Percentiles rank a stretch among this genome's conserved stretches.
phyloP scores from a whole-genome alignment of 2,888 invertebrate species.

The Villa cingulata region DNA sequence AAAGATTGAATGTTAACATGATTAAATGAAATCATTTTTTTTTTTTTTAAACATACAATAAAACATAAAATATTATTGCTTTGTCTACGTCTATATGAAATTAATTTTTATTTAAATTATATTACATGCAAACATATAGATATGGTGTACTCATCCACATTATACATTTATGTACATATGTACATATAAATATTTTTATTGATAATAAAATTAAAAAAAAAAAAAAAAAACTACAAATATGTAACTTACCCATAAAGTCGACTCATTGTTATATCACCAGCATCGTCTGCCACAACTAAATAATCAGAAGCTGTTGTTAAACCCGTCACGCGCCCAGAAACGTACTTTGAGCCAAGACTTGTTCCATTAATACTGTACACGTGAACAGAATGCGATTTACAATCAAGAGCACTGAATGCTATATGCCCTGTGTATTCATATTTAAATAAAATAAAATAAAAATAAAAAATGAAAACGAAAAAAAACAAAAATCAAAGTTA shows the following conservation, averaged over 20 bases:
- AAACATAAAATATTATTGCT: too few species aligned
- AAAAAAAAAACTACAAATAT: background rate
- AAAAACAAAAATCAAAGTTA: too few species aligned
- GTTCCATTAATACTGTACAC: slow-evolving; percentile 41
- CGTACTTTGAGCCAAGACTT: slow-evolving; percentile 39
- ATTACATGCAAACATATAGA: too few species aligned
- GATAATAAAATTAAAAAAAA: too few species aligned
- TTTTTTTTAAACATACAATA: too few species aligned
- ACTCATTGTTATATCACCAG: slow-evolving; percentile 41
- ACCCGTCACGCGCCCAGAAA: slow-evolving; percentile 39
- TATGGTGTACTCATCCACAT: too few species aligned
- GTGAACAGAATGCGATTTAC: slow-evolving; percentile 39
- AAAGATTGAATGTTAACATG: too few species aligned
- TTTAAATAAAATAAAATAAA: background rate
- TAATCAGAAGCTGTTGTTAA: slow-evolving; percentile 37
- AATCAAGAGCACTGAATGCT: slow-evolving; percentile 39
- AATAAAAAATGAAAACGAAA: background rate
- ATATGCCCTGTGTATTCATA: slow-evolving; percentile 40
- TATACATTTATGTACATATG: too few species aligned
- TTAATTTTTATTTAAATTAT: too few species aligned
- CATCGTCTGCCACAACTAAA: slow-evolving; percentile 40
- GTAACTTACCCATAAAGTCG: slow-evolving; percentile 36
- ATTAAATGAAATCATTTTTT: too few species aligned
- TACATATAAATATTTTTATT: too few species aligned
- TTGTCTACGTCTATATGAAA: too few species aligned